Evolutionary conservation across 2,797 vertebrate species (phyloP).

Genomic region (Taeniopygia guttata): DNA sequence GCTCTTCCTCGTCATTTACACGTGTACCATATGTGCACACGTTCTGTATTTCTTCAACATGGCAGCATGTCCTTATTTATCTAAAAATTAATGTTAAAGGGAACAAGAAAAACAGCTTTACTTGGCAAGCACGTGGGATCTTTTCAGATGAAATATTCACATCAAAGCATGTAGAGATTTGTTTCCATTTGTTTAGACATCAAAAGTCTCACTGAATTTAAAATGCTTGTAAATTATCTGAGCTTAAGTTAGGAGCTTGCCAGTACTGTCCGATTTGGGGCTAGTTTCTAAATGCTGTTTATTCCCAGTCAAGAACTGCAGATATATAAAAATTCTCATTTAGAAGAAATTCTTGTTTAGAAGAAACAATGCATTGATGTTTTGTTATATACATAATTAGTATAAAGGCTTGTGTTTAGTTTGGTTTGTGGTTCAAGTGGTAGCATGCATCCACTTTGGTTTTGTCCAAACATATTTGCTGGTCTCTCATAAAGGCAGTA

Average conservation of each 20-base stretch:
- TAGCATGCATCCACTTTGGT: neutral
- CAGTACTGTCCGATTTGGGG: neutral
- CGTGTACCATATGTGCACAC: fast-evolving
- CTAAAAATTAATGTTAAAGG: neutral
- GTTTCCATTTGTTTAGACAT: conserved; percentile 37
- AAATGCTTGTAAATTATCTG: neutral
- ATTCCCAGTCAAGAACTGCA: neutral
- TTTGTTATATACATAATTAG: neutral
- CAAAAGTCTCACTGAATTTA: conserved; percentile 15
- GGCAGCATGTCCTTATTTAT: neutral
- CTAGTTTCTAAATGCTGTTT: neutral
- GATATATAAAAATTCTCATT: neutral
- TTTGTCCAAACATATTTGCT: neutral
- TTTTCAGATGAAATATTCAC: neutral
- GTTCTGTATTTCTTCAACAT: neutral
- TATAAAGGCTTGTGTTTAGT: neutral
- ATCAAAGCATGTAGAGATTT: neutral
- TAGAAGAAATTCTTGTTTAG: neutral
- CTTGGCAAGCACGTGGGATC: neutral
- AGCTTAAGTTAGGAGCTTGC: neutral
- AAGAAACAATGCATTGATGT: neutral
- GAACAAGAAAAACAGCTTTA: neutral
- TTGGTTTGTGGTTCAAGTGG: neutral
- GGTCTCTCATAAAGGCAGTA: neutral
- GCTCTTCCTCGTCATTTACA: neutral